Conservation (phyloP, 2,113 vertebrate genomes). For the Canis aureus region DNA sequence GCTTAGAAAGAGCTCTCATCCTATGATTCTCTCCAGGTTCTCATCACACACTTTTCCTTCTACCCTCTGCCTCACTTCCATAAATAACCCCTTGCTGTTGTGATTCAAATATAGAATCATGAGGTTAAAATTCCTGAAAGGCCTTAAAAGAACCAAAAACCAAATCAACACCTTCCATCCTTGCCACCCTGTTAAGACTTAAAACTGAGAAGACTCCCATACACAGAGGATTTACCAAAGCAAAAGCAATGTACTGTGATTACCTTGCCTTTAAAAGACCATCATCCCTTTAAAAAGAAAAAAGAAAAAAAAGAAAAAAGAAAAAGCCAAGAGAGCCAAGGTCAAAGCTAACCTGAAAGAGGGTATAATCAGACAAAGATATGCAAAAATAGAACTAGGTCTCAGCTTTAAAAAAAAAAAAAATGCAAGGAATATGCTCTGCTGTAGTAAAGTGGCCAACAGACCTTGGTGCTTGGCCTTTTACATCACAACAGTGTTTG, state of each 20-base stretch:
- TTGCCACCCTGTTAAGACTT: neutral
- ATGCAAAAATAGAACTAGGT: neutral
- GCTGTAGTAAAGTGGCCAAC: neutral
- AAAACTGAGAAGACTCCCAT: neutral
- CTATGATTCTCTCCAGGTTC: neutral
- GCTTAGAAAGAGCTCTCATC: neutral
- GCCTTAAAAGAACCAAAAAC: neutral
- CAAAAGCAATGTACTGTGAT: neutral
- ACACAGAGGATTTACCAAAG: neutral
- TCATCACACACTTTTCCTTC: neutral
- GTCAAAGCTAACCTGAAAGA: conserved; percentile 15
- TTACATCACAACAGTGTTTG: neutral
- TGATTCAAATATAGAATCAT: neutral
- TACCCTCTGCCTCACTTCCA: neutral
- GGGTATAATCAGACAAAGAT: neutral
- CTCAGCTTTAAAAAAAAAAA: neutral
- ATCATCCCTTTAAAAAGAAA: neutral
- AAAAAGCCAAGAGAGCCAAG: neutral
- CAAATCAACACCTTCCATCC: neutral
- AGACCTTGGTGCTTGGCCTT: too few species aligned
- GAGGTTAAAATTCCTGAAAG: neutral
- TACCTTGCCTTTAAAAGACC: neutral
- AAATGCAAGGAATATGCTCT: neutral
- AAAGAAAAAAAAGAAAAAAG: neutral
- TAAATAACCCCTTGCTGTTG: neutral